Evolutionary conservation across 2,797 vertebrate species (phyloP), one percentile per base, ranked within the genome.

Genomic region (Esox lucius): DNA sequence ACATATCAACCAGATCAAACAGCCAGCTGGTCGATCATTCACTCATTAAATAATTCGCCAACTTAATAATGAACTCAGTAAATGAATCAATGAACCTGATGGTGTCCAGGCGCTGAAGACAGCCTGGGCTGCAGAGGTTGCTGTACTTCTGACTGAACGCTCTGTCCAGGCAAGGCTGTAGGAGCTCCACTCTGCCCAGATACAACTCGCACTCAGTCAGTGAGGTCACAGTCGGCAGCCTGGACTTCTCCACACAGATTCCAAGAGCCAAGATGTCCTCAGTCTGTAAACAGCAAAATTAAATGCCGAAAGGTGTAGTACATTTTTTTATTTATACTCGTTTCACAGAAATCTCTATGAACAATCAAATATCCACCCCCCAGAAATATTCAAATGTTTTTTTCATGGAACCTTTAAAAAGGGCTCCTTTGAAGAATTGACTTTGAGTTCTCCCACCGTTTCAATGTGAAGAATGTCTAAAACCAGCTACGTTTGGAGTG

Each of bases 121-220:
- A 83, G 64, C 74, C 70, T 0, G 78, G 69, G 24, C 87, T 83
- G 64, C 91, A 94, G 72, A 93, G 87, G 42, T 75, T 1, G 0
- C 78, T 73, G 84, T 92, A 93, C 13, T 75, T 89, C 68, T 77
- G 78, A 48, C 80, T 78, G 1, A 92, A 88, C 0, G 71, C 88
- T 85, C 90, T 69, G 64, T 94, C 90, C 7, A 93, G 56, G 80
- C 92, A 93, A 0, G 92, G 91, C 82, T 93, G 92, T 51, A 93
- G 80, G 11, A 90, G 46, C 78, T 91, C 89, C 79, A 92, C 87
- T 49, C 80, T 76, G 74, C 49, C 74, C 80, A 93, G 81, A n/a
- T 94, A 92, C 15, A 9, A 33, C 76, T 66, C 22, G 5, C 93
- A 93, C 62, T 89, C 84, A 4, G 71, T 33, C 51, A 86, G 16